Conservation (phyloP, 2,113 vertebrate genomes). For the Zosterops pallidus region DNA sequence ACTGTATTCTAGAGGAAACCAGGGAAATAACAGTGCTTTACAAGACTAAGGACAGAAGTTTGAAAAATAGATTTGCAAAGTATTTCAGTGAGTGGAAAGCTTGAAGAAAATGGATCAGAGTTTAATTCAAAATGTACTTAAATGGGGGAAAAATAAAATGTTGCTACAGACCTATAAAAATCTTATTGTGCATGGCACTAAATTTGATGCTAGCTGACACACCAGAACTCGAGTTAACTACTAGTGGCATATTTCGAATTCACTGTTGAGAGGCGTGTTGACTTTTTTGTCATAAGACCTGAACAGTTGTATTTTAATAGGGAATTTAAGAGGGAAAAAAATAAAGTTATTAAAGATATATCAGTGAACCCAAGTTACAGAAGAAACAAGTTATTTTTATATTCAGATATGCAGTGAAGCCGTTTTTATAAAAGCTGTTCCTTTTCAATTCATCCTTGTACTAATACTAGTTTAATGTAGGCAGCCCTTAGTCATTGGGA, state of each 20-base stretch:
- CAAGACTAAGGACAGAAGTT: neutral
- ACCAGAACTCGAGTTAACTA: neutral
- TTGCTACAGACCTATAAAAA: neutral
- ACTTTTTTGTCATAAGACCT: neutral
- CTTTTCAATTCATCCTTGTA: neutral
- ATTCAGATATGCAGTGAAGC: neutral
- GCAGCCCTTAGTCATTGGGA: neutral
- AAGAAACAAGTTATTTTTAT: neutral
- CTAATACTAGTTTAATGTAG: neutral
- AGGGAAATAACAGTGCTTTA: neutral
- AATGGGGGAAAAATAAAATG: neutral
- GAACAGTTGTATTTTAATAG: neutral
- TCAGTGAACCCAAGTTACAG: neutral
- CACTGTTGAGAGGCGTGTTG: neutral
- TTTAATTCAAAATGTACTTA: neutral
- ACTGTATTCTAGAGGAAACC: neutral
- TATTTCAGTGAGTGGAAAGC: neutral
- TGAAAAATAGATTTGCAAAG: neutral
- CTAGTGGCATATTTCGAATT: neutral
- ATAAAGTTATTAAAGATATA: neutral
- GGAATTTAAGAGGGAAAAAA: neutral
- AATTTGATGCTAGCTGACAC: neutral
- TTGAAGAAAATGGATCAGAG: neutral
- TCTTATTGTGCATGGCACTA: neutral
- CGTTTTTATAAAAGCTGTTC: neutral